Percentiles rank a stretch among this genome's conserved stretches.
These are phyloP conservation scores for Catalaphyllia jardinei DNA, from an alignment of 64 coral and sea anemone genomes.

Conservation along the genomic window DNA sequence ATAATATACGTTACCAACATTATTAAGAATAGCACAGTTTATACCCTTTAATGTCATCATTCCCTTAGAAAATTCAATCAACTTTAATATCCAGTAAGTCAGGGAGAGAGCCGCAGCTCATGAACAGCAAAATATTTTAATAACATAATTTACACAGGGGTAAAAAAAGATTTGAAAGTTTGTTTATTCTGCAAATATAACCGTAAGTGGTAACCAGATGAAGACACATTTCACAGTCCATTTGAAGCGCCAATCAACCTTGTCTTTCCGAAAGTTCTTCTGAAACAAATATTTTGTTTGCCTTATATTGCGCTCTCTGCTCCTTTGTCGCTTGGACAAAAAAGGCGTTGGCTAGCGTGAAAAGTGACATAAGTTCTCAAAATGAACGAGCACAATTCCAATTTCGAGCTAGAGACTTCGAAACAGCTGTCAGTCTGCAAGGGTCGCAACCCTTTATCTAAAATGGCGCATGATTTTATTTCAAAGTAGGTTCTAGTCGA, in stretches of 20 bases:
- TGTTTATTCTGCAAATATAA: slow-evolving; percentile 18
- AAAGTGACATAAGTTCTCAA: background rate
- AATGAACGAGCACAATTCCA: background rate
- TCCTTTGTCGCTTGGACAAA: too few relatives aligned
- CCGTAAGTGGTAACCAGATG: background rate
- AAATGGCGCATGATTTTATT: background rate
- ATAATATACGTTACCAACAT: background rate
- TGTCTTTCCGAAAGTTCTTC: slow-evolving; percentile 6
- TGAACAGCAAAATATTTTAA: too few relatives aligned
- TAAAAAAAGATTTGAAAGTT: background rate
- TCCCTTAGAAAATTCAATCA: background rate
- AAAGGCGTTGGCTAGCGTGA: background rate
- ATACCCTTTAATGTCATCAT: background rate
- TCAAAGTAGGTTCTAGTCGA: too few relatives aligned
- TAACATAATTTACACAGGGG: too few relatives aligned
- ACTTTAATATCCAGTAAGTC: background rate
- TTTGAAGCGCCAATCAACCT: background rate
- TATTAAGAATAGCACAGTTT: background rate
- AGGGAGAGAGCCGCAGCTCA: background rate
- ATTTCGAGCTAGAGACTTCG: background rate
- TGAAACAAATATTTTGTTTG: background rate
- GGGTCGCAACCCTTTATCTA: background rate
- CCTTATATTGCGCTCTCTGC: background rate
- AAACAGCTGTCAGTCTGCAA: background rate
- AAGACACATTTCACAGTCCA: background rate